Base-by-base conservation (phyloP, 1,140 invertebrate genomes). In the Pseudomyrmex sp. region DNA sequence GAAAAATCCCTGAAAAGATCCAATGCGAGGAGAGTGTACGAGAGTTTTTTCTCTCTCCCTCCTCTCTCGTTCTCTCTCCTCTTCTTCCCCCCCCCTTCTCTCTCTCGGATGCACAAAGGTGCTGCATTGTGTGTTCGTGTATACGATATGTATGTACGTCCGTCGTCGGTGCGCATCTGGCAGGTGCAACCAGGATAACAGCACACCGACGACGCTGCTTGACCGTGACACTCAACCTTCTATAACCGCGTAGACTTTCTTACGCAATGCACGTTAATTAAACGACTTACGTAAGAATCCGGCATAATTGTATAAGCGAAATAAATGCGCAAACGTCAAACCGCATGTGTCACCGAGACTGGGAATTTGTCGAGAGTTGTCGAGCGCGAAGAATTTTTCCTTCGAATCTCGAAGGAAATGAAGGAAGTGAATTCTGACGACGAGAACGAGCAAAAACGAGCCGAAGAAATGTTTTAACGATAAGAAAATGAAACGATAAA, bases 211-310 rank as follows among this genome's bases (percentile, higher is more conserved):
- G 62, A 68, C n/a, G 73, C 62, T 1, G 58, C 76, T 35, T 82
- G 90, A 68, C 91, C 91, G 90, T 92, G 91, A 91, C 90, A 92
- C 90, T 91, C 88, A 92, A 91, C 90, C 90, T 92, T 91, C 87
- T 69, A 20, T 12, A 12, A 46, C n/a, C 46, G 50, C n/a, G 18
- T 13, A 75, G 58, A 65, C 13, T 48, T 46, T 46, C 75, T 88
- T 88, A 82, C 65, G 80, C 66, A 89, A 89, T 70, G 9, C 50
- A 23, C 61, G 68, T 69, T 82, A 85, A 85, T 88, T 88, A 88
- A 88, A 52, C 46, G 61, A 12, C 70, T 88, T 88, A 85, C 76
- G 83, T 76, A 88, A 88, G 65, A 46, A 74, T 65, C 26, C 35
- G 18, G 20, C 35, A 48, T 77, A 85, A 75, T 35, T 7, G 35